Evolutionary conservation across 2,797 vertebrate species (phyloP), one percentile per base, ranked within the genome.

Genomic region (Antennarius maculatus): DNA sequence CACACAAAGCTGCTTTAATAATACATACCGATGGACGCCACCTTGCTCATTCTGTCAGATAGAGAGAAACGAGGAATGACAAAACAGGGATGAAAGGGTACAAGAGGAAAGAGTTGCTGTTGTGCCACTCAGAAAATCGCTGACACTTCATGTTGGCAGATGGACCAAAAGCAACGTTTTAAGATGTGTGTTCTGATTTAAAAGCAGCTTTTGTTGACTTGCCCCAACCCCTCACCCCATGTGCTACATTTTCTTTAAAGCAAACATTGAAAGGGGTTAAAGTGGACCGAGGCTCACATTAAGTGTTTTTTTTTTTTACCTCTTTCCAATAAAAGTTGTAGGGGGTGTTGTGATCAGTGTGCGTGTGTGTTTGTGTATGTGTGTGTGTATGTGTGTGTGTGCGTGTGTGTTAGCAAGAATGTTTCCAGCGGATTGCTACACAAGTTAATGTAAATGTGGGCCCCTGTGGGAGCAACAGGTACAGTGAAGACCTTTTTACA

Each of bases 1-100:
- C 70, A 83, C 77, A 80, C 50, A 70, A 16, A n/a, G 49, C 2
- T 0, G 6, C 70, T 34, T 91, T 59, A 91, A 91, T 91, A 90
- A 90, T 84, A 76, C 59, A 91, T 84, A n/a, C 5, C 47, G 15
- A 80, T 69, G 52, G 48, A 65, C 18, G 49, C 68, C 82, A 86
- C 76, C 79, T 82, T 54, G 45, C 48, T 64, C 68, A 52, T 77
- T 80, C 75, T 70, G 54, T 66, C 14, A 59, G 52, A 69, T 0
- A 2, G 61, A 67, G 46, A 16, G 16, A 76, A 48, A 62, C 51
- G 51, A 80, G 60, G 71, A 69, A 80, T 52, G 75, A 82, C 76
- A 65, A 62, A 78, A 63, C 57, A 4, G 71, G 14, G 56, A 57
- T 71, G 74, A 82, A 63, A 71, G 70, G 66, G 28, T 54, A 27